Conservation (phyloP, 2,797 vertebrate species). For the Sebastolobus altivelis region DNA sequence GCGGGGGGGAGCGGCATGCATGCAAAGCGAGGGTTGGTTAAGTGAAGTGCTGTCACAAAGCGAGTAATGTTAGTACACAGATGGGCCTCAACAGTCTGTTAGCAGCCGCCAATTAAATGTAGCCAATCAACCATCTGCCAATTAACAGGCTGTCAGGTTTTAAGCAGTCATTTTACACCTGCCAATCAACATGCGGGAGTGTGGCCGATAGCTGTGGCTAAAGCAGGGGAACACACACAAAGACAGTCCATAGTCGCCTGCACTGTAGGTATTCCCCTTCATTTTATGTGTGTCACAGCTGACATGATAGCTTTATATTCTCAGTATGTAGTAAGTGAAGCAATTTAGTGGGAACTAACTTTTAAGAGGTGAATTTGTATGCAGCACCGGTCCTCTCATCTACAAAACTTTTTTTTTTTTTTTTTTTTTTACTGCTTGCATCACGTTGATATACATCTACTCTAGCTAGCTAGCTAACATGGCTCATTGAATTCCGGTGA, state of each 20-base stretch:
- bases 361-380: not conserved
- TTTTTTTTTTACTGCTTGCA: not conserved
- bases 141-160: constrained; percentile 43
- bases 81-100: constrained; percentile 44
- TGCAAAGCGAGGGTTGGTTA: not conserved
- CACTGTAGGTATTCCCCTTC: not conserved
- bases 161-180: constrained; percentile 27
- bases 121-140: constrained; percentile 57
- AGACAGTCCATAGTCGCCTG: not conserved
- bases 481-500: not conserved
- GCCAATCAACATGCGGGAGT: constrained; percentile 20
- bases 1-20: not conserved
- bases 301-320: not conserved
- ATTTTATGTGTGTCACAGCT: not conserved
- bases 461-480: not conserved
- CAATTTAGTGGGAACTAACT: not conserved
- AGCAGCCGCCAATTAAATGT: constrained; percentile 44
- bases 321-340: not conserved
- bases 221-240: not conserved
- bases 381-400: not conserved
- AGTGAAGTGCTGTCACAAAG: constrained; percentile 41
- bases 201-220: not conserved
- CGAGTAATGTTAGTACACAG: constrained; percentile 35
- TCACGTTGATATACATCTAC: not conserved
- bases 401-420: not conserved